phyloP scores from a whole-genome alignment of 2,113 vertebrate species.

The Orycteropus afer region DNA sequence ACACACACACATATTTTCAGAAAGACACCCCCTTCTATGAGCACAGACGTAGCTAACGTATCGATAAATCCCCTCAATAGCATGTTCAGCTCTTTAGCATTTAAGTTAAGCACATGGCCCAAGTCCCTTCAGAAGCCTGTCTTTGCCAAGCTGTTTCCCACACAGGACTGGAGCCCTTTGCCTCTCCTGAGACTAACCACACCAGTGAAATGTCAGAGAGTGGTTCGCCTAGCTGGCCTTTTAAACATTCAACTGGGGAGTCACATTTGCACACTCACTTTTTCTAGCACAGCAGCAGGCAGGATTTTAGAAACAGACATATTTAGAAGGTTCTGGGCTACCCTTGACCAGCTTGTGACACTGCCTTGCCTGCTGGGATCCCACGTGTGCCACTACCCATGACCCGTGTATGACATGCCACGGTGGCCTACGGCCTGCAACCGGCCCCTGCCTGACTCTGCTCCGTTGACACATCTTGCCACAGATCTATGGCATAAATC shows the following conservation, averaged over 20 bases:
- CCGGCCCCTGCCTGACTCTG: neutral
- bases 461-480: constrained; percentile 3
- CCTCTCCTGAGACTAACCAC: neutral
- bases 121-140: neutral
- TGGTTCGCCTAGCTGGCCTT: neutral
- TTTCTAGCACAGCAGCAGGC: neutral
- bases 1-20: neutral
- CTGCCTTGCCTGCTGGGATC: neutral
- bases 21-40: neutral
- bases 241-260: neutral
- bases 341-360: neutral
- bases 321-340: neutral
- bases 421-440: neutral
- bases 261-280: neutral
- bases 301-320: neutral
- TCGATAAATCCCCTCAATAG: neutral
- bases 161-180: fast-evolving
- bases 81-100: neutral
- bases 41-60: neutral
- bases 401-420: neutral
- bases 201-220: neutral
- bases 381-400: neutral
- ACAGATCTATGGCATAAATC: neutral
- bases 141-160: fast-evolving
- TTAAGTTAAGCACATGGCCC: fast-evolving